phyloP scores from a whole-genome alignment of 1,140 invertebrate genomes.

The Drosophila serrata region DNA sequence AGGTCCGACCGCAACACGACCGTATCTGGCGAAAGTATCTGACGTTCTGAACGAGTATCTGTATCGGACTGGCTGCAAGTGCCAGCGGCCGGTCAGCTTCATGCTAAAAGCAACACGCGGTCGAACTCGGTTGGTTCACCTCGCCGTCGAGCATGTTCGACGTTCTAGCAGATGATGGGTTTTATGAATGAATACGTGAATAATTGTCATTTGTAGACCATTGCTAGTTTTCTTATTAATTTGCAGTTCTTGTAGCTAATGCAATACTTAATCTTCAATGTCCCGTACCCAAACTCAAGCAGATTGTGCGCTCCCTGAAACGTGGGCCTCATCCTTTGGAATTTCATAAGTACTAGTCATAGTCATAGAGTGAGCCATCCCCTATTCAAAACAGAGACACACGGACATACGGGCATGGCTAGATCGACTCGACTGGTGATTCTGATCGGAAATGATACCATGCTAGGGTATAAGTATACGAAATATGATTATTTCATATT shows the following conservation, averaged over 20 bases:
- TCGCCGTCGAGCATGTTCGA: conserved; percentile 56
- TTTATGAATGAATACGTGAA: conserved; percentile 64
- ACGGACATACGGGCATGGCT: no score
- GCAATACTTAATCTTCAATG: not conserved
- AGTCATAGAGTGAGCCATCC: no score
- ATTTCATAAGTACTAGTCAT: no score
- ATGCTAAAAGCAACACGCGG: conserved; percentile 75
- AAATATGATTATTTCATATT: not conserved
- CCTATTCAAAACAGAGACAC: no score
- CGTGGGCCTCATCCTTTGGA: not conserved
- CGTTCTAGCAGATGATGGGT: conserved; percentile 8
- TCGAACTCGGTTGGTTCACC: conserved; percentile 54
- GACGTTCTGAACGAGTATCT: conserved; percentile 47
- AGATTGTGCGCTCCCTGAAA: not conserved
- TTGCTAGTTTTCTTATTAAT: not conserved
- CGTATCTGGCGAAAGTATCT: conserved; percentile 55
- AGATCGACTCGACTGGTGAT: no score
- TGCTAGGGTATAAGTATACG: no score
- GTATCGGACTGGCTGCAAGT: conserved; percentile 9
- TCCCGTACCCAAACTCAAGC: not conserved
- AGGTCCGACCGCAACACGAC: conserved; percentile 55
- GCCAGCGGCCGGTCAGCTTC: conserved; percentile 52
- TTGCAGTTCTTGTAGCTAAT: no score
- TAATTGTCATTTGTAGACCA: not conserved
- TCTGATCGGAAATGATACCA: no score